Evolutionary conservation across 2,113 vertebrate species (phyloP), one percentile per base, ranked within the genome.

Genomic region (Macrotis lagotis): DNA sequence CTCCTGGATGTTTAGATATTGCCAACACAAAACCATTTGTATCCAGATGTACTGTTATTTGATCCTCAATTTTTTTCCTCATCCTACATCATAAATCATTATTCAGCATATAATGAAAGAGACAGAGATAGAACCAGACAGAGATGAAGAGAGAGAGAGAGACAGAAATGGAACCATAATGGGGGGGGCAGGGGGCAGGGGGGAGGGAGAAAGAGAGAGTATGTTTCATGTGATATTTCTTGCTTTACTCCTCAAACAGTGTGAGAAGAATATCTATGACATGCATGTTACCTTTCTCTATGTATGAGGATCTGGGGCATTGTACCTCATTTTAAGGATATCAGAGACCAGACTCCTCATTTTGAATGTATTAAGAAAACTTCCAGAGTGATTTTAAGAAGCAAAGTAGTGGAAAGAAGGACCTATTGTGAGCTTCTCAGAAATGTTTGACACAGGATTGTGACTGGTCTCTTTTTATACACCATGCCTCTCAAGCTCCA

Each of bases 31-130:
- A 91, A 93, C 83, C 83, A 50, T 4, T 26, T 91, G n/a, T 25
- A 44, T 50, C 47, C 2, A 22, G 48, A 47, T 48, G 24, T 90
- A 50, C 19, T 55, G 14, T 50, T 37, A 16, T 53, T 90, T 50
- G 59, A 37, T 16, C 66, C 50, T n/a, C n/a, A 91, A 90, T 16
- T 93, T 92, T 93, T 92, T 59, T 48, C 16, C 10, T 74, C 66
- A 74, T 74, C 55, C 50, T 16, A 25, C 8, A 5, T 19, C 0
- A 11, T 51, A 37, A 37, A 52, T 51, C 48, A 88, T 93, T 83
- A 11, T 2, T 83, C n/a, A 50, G 31, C 66, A 74, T n/a, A 31
- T 28, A 1, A 51, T 51, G 19, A 51, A 19, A 51, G 51, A 51
- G 51, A 66, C 11, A 66, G 31, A 37, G 59, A 66, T n/a, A n/a